Evolutionary conservation across 2,113 vertebrate species (phyloP), one percentile per base, ranked within the genome.

Genomic region (Labeo rohita): DNA sequence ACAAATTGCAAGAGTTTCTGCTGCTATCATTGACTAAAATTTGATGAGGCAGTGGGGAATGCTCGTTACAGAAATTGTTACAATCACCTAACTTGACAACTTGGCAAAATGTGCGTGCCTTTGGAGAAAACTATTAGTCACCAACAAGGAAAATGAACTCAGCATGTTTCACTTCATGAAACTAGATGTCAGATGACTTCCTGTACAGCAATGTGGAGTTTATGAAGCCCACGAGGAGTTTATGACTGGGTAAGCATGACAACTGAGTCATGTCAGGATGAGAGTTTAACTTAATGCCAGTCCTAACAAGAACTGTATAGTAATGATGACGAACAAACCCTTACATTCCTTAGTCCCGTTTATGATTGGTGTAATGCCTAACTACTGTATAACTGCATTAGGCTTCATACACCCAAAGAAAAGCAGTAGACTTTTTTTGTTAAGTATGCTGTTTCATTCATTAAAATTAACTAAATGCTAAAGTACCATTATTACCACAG

Each of bases 131-230:
- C 16, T 36, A 61, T 77, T 80, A 65, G 36, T 70, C 47, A 28
- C 61, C 34, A 8, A 43, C 39, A 81, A 16, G 39, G 39, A 28
- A 65, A 66, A 54, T 70, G 47, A 70, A 52, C 61, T 66, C 80
- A 8, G 80, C 45, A 36, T 82, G 47, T 82, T 82, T 82, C 47
- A 52, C 63, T 82, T 82, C 47, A 70, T 82, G 6, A 82, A 52
- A 70, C 13, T 65, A 21, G 65, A 45, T 3, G 28, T 82, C 80
- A 52, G 45, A 52, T 70, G 80, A 70, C 39, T 63, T 80, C 77
- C 79, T 49, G 39, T n/a, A 9, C 15, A 39, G 45, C 16, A 50
- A 54, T 11, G 63, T 36, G 23, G 47, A 36, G 80, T 82, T 68
- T 82, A 82, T 68, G 74, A 77, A 28, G n/a, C 23, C 15, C 75